phyloP scores from a whole-genome alignment of 2,888 invertebrate genomes.

The Erebia palarica region DNA sequence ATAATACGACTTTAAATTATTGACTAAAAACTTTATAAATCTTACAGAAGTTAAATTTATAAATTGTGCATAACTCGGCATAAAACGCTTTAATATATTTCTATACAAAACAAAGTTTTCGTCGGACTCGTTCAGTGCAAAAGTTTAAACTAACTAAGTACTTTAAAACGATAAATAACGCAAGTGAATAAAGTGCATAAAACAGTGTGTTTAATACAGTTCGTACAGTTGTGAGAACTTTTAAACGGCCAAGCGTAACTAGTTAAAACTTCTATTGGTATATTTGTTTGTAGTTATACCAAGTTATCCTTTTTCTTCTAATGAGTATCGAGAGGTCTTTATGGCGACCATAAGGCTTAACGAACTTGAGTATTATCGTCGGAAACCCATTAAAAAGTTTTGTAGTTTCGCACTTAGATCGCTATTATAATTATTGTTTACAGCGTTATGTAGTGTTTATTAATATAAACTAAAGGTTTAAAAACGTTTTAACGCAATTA shows the following conservation, averaged over 20 bases:
- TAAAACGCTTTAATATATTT: neutral
- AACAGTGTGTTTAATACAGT: neutral
- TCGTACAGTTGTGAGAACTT: neutral
- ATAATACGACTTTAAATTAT: neutral
- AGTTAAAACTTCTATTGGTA: neutral
- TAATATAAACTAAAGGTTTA: neutral
- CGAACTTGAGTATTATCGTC: conserved; percentile 1
- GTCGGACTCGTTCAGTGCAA: neutral
- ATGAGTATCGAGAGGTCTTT: conserved; percentile 14
- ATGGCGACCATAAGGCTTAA: conserved; percentile 10
- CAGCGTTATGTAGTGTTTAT: neutral
- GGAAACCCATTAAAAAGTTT: conserved; percentile 20
- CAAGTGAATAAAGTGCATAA: conserved; percentile 9
- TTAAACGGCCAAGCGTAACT: neutral
- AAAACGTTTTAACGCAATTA: neutral
- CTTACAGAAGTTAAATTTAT: neutral
- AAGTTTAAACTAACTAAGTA: conserved; percentile 7
- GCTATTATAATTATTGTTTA: neutral
- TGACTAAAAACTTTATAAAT: neutral
- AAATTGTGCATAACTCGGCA: neutral
- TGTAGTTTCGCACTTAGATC: conserved; percentile 15
- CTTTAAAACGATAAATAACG: neutral
- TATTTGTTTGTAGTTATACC: neutral
- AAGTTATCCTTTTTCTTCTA: conserved; percentile 11
- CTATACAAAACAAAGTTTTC: neutral